Base-by-base conservation (phyloP, 2,888 invertebrate genomes). In the Drosophila rellima region DNA sequence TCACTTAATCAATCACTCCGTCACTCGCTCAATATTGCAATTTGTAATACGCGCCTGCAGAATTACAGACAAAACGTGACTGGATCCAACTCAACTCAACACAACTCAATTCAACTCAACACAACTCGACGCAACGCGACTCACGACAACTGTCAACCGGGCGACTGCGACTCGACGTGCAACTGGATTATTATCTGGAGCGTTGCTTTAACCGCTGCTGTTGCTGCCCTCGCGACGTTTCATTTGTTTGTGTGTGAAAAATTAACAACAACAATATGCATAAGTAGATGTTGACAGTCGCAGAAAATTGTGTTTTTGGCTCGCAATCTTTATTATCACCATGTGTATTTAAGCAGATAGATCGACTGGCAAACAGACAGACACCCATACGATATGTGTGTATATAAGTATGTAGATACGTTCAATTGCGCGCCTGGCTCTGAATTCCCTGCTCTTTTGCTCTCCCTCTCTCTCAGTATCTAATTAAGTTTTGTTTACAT, bases 321-420 rank as follows among this genome's bases (percentile, higher is more conserved):
- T 67, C 70, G 67, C 80, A 80, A 82, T 82, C 82, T 82, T 71
- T 77, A 80, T 85, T 85, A 82, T 82, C 78, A 77, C 62, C 61
- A 54, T 84, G 82, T 82, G 72, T 84, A 56, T 66, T 82, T 87
- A 77, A 69, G 80, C 85, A 87, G 88, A 83, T 83, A 83, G 82
- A 84, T 87, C 72, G 68, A 51, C 76, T n/a, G 61, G 57, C 72
- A 70, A 54, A 57, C 70, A 73, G 33, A 64, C 52, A 52, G 74
- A 45, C 45, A 26, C 29, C 8, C 56, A n/a, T 2, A 29, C 37
- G 23, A 37, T n/a, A 47, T 37, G 44, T 7, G 7, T n/a, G 35
- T 61, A 68, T 51, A 45, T 61, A 29, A 13, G 29, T 61, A 69
- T 52, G 50, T 60, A 31, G 17, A 37, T 42, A 44, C 29, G 56